Conservation (phyloP, 2,888 invertebrate genomes). For the Agriotes lineatus region DNA sequence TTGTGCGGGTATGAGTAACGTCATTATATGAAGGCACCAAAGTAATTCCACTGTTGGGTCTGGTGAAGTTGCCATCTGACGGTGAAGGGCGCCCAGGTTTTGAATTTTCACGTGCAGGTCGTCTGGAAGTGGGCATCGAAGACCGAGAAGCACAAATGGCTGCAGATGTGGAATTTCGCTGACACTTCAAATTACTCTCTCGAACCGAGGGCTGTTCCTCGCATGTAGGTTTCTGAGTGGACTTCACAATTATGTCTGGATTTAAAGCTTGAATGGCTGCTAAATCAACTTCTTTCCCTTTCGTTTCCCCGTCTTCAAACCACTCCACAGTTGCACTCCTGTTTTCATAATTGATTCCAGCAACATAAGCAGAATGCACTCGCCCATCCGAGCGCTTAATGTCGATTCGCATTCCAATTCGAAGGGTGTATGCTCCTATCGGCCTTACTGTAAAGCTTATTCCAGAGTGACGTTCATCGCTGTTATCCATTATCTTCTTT, state of each 20-base stretch:
- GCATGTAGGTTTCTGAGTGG: background rate
- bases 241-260: slow-evolving; percentile 67
- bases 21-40: background rate
- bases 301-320: slow-evolving; percentile 99
- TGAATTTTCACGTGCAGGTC: too few relatives aligned
- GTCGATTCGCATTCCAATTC: slow-evolving; percentile 6
- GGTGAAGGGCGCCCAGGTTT: background rate
- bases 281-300: slow-evolving; percentile 98
- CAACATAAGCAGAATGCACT: slow-evolving; percentile 95
- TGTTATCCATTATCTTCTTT: too few relatives aligned
- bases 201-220: background rate
- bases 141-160: background rate
- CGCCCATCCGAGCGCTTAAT: slow-evolving; percentile 72
- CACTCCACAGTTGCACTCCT: slow-evolving; percentile 98
- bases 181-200: background rate
- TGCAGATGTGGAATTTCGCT: background rate
- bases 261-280: slow-evolving; percentile 90
- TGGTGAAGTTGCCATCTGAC: slow-evolving; percentile 50
- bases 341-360: slow-evolving; percentile 89
- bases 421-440: background rate
- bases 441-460: too few relatives aligned
- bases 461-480: too few relatives aligned
- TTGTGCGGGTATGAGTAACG: slow-evolving; percentile 70
- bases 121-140: background rate
- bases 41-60: slow-evolving; percentile 49